Conservation (phyloP, 2,797 vertebrate species). For the Sitta carolinensis region DNA sequence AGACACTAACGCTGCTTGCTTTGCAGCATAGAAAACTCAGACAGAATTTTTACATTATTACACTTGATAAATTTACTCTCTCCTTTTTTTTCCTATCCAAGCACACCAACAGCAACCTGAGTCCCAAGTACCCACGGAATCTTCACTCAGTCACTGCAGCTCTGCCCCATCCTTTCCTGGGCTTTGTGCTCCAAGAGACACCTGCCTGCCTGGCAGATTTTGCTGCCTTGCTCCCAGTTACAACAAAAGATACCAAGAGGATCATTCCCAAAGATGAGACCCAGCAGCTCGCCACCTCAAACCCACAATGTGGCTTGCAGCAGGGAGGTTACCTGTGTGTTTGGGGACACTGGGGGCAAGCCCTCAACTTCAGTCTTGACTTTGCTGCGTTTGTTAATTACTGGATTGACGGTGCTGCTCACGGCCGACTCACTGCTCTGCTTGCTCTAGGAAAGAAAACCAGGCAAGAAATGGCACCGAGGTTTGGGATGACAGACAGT, state of each 20-base stretch:
- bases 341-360: constrained; percentile 82
- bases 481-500: neutral
- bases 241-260: neutral
- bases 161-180: neutral
- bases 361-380: constrained; percentile 88
- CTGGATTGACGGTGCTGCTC: constrained; percentile 89
- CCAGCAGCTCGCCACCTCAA: fast-evolving
- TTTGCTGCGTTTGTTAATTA: constrained; percentile 89
- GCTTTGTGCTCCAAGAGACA: neutral
- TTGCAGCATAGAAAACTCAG: neutral
- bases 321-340: constrained; percentile 84
- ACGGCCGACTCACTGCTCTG: constrained; percentile 83
- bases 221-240: neutral
- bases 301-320: fast-evolving
- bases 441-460: constrained; percentile 73
- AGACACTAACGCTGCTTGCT: constrained; percentile 9
- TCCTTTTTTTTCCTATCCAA: neutral
- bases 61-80: neutral
- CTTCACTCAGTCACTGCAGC: neutral
- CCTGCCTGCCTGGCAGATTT: neutral
- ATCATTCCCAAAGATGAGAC: neutral
- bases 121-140: neutral
- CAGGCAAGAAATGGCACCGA: neutral
- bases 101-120: neutral
- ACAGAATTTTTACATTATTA: neutral